Percentiles rank a stretch among this genome's conserved stretches.
Evolutionary conservation across 1,140 invertebrate species (phyloP).

Genomic region (Penaeus indicus): DNA sequence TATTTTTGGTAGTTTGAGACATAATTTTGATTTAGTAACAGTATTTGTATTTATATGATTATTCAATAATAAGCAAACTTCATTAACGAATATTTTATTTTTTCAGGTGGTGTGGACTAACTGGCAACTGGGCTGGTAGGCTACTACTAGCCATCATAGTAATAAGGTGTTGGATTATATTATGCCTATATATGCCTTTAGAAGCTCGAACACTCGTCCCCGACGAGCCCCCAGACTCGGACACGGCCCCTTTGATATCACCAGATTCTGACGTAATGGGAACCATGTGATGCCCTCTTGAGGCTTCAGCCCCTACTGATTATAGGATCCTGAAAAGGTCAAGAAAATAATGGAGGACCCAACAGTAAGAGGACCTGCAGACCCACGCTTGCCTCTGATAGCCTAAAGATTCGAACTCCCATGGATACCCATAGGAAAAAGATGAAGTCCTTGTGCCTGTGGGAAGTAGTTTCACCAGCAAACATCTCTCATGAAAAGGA

Average conservation of each 20-base stretch:
- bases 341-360: conserved; percentile 13
- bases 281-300: conserved; percentile 46
- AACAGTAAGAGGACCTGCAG: not conserved
- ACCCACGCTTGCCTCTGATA: not conserved
- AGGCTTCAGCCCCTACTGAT: conserved; percentile 36
- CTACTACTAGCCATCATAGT: conserved; percentile 54
- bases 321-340: not conserved
- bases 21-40: not conserved
- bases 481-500: conserved; percentile 43
- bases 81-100: not conserved
- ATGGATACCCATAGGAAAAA: conserved; percentile 20
- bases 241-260: conserved; percentile 42
- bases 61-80: too few relatives aligned
- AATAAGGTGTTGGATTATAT: conserved; percentile 42
- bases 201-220: conserved; percentile 49
- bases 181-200: conserved; percentile 54
- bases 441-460: conserved; percentile 41
- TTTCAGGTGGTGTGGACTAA: conserved; percentile 52
- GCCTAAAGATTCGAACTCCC: not conserved
- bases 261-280: conserved; percentile 52
- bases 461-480: conserved; percentile 39
- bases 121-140: conserved; percentile 46
- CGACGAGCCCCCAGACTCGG: conserved; percentile 39
- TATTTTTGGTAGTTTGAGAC: not conserved
- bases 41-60: not conserved